These are phyloP conservation scores for Margarornis squamiger DNA, from an alignment of 2,797 vertebrate genomes.

Conservation along the genomic window DNA sequence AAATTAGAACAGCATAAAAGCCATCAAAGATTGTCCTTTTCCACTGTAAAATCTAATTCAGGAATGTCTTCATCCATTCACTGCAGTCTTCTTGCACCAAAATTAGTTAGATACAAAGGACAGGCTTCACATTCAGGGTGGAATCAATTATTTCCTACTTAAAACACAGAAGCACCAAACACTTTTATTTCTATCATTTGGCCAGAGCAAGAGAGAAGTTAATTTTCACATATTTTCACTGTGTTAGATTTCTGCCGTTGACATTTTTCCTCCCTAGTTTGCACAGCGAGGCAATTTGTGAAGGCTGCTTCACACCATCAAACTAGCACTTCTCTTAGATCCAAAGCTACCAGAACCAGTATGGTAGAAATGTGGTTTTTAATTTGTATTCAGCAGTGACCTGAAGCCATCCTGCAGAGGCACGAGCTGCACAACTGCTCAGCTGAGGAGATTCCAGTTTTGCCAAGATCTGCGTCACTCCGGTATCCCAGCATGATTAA, in stretches of 20 bases:
- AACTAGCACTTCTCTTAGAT: background rate
- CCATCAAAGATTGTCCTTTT: background rate
- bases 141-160: background rate
- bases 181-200: background rate
- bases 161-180: background rate
- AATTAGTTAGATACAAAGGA: background rate
- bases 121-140: background rate
- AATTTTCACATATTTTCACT: background rate
- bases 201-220: background rate
- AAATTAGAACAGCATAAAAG: background rate
- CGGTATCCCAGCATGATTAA: fast-evolving
- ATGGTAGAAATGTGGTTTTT: background rate
- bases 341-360: background rate
- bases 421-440: background rate
- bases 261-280: background rate
- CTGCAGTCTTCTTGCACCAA: background rate
- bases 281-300: background rate
- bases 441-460: background rate
- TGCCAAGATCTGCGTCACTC: background rate
- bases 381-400: background rate
- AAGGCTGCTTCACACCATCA: background rate
- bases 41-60: background rate
- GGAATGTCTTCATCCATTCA: background rate
- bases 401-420: background rate
- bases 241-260: background rate